phyloP scores from a whole-genome alignment of 2,888 invertebrate species.

The Lasioglossum pauxillum region DNA sequence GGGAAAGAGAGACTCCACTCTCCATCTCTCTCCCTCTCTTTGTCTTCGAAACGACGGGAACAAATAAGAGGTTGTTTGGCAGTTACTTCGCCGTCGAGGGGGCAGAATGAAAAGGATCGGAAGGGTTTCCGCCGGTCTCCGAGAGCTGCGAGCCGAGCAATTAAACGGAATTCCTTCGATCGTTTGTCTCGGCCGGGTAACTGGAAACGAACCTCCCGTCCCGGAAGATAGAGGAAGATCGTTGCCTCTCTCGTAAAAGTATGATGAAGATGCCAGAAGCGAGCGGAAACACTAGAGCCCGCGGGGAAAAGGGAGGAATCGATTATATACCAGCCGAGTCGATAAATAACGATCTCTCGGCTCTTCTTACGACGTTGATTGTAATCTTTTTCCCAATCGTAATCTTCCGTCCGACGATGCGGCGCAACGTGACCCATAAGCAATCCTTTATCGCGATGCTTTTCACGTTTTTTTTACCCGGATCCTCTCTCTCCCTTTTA shows the following conservation, averaged over 20 bases:
- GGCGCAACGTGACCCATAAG: conserved; percentile 3
- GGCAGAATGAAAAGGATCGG: conserved; percentile 53
- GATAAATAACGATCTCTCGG: conserved; percentile 26
- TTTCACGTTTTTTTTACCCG: background rate
- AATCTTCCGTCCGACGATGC: background rate
- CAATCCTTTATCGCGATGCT: background rate
- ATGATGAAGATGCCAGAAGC: conserved; percentile 37
- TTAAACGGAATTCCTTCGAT: conserved; percentile 73
- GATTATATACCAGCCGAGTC: conserved; percentile 28
- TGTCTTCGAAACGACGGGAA: conserved; percentile 12
- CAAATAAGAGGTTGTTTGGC: conserved; percentile 58
- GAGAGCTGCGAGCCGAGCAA: conserved; percentile 58
- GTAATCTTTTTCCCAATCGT: conserved; percentile 1
- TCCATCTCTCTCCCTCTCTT: background rate
- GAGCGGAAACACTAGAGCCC: background rate
- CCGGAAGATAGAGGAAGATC: conserved; percentile 47
- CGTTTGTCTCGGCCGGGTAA: conserved; percentile 67
- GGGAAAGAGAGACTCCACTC: background rate
- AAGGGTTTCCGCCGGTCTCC: conserved; percentile 14
- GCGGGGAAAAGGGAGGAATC: conserved; percentile 22
- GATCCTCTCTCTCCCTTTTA: background rate
- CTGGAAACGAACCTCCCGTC: conserved; percentile 43
- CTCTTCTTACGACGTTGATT: conserved; percentile 1
- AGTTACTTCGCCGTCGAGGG: conserved; percentile 42
- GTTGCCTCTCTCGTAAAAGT: conserved; percentile 51